Conservation (phyloP, 92 coral and sea anemone genomes). For the Muricea muricata region DNA sequence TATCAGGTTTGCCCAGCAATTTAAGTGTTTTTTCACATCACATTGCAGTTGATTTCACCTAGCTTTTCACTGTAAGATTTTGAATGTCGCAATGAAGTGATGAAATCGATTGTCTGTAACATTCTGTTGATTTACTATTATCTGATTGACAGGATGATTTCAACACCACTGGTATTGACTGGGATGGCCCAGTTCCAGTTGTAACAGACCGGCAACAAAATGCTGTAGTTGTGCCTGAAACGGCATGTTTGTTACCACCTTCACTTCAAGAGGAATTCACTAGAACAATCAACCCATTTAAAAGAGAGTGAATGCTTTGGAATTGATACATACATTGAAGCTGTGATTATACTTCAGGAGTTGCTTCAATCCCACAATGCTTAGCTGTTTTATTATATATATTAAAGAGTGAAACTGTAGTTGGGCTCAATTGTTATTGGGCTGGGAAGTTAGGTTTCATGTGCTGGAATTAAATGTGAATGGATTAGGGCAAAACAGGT, state of each 20-base stretch:
- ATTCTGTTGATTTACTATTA: background rate
- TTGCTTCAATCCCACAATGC: background rate
- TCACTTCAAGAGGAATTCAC: background rate
- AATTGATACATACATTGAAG: slow-evolving; percentile 2
- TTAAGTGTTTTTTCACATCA: too few species aligned
- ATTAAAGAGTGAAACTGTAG: too few species aligned
- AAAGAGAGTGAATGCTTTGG: background rate
- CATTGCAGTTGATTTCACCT: too few species aligned
- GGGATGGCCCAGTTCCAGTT: slow-evolving; percentile 40
- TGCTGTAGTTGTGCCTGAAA: slow-evolving; percentile 27
- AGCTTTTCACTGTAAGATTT: too few species aligned
- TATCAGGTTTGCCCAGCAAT: too few species aligned
- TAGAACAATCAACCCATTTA: slow-evolving; percentile 11
- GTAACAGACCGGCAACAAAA: slow-evolving; percentile 27
- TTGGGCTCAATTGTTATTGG: too few species aligned
- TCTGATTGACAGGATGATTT: background rate
- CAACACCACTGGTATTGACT: too few species aligned
- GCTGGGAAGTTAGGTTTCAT: too few species aligned
- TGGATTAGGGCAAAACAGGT: too few species aligned
- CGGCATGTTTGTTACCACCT: background rate
- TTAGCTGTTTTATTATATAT: too few species aligned
- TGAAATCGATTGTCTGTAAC: background rate
- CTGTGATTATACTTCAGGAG: slow-evolving; percentile 14
- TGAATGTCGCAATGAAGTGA: too few species aligned
- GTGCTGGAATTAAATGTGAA: too few species aligned